These are phyloP conservation scores for Sinopyrophorus schimmeli DNA, from an alignment of 2,888 invertebrate species.

Conservation along the genomic window DNA sequence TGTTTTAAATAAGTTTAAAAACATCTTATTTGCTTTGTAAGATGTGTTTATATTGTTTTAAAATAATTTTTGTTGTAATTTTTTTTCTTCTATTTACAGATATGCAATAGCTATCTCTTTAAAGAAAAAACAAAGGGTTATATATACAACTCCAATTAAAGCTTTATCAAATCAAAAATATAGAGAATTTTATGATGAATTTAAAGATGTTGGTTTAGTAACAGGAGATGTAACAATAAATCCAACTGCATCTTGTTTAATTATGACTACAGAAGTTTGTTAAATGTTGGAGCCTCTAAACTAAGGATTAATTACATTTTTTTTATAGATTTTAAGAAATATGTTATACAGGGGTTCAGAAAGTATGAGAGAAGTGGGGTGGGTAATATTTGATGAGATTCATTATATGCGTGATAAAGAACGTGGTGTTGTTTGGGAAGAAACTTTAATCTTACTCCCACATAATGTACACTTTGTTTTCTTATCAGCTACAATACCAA, in stretches of 20 bases:
- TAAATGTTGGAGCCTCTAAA: neutral
- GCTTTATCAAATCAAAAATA: constrained; percentile 99
- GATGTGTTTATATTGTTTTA: too few species aligned
- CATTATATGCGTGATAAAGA: constrained; percentile 99
- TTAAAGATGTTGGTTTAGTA: constrained; percentile 95
- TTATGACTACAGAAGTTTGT: constrained; percentile 97
- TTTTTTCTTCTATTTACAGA: too few species aligned
- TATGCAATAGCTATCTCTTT: constrained; percentile 96
- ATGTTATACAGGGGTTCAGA: constrained; percentile 99
- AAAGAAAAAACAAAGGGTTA: constrained; percentile 93
- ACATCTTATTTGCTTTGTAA: too few species aligned
- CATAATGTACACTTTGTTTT: constrained; percentile 99
- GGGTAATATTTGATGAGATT: constrained; percentile 99
- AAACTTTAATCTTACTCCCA: constrained; percentile 94
- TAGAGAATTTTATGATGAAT: constrained; percentile 95
- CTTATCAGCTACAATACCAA: constrained; percentile 98
- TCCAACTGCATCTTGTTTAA: constrained; percentile 94
- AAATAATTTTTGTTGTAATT: too few species aligned
- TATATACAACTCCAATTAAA: constrained; percentile 99
- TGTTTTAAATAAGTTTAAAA: too few species aligned
- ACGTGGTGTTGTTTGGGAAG: constrained; percentile 99
- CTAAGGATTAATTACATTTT: neutral
- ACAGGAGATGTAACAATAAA: constrained; percentile 99
- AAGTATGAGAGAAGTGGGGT: constrained; percentile 98
- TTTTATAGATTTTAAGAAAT: constrained; percentile 84